Conservation (phyloP, 2,113 vertebrate species). For the Addax nasomaculatus region DNA sequence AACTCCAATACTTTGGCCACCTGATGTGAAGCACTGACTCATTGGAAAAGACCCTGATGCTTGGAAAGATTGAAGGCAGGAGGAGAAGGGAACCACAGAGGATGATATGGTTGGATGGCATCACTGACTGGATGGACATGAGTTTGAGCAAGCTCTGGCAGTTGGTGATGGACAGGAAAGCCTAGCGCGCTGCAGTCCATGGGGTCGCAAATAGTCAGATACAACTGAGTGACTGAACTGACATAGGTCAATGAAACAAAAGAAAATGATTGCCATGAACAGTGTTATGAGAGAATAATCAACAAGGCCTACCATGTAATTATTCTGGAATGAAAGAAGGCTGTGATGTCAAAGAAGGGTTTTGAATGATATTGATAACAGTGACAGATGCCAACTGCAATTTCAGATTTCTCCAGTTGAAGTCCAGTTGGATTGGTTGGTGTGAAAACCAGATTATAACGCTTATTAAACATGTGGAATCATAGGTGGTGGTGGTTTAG, state of each 20-base stretch:
- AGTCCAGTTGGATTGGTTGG: background rate
- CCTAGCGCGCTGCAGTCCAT: background rate
- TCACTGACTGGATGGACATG: background rate
- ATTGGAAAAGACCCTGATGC: background rate
- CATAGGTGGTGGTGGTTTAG: background rate
- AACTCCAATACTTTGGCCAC: background rate
- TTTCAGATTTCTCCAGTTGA: background rate
- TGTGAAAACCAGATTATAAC: background rate
- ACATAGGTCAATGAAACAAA: background rate
- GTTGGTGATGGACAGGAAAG: background rate
- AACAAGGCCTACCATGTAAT: background rate
- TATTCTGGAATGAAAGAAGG: background rate
- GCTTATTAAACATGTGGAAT: background rate
- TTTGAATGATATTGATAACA: background rate
- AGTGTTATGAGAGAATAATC: background rate
- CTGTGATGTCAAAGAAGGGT: background rate
- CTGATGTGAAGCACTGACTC: background rate
- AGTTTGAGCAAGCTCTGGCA: background rate
- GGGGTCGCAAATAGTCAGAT: background rate
- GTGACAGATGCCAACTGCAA: background rate
- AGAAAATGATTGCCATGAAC: background rate
- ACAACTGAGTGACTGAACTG: background rate
- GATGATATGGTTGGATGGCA: background rate
- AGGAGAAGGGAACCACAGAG: background rate
- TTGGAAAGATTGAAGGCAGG: background rate